Percentiles rank a stretch among this genome's conserved stretches.
phyloP scores from a whole-genome alignment of 2,888 invertebrate genomes.

The Coronaproctus castanopsis region DNA sequence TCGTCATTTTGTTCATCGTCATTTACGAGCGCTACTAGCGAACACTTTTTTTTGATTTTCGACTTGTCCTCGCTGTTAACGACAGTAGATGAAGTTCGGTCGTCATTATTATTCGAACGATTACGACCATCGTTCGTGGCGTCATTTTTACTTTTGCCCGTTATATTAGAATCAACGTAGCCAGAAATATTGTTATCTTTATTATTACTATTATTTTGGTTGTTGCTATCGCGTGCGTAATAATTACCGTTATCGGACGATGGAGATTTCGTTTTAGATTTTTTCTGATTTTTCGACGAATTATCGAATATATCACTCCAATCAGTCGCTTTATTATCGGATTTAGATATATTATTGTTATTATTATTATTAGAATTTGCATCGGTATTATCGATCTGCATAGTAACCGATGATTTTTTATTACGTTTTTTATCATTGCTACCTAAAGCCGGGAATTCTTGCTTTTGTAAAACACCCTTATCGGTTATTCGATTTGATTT shows the following conservation, averaged over 20 bases:
- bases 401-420: conserved; percentile 13
- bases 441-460: no score
- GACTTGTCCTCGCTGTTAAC: no score
- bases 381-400: conserved; percentile 15
- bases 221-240: no score
- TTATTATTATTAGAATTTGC: conserved; percentile 20
- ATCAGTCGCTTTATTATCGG: conserved; percentile 10
- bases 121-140: no score
- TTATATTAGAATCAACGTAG: no score
- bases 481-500: no score
- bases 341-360: conserved; percentile 12
- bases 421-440: conserved; percentile 4
- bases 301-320: not conserved
- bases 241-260: no score
- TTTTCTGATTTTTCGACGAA: not conserved
- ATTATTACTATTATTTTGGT: not conserved
- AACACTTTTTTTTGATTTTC: not conserved
- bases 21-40: conserved; percentile 16
- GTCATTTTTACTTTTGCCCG: conserved; percentile 11
- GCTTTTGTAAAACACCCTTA: no score
- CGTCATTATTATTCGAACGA: no score
- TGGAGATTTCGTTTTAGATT: not conserved
- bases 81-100: not conserved
- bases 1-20: conserved; percentile 11
- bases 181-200: conserved; percentile 3